These are phyloP conservation scores for Phyllotreta striolata DNA, from an alignment of 2,888 invertebrate genomes.

Conservation along the genomic window DNA sequence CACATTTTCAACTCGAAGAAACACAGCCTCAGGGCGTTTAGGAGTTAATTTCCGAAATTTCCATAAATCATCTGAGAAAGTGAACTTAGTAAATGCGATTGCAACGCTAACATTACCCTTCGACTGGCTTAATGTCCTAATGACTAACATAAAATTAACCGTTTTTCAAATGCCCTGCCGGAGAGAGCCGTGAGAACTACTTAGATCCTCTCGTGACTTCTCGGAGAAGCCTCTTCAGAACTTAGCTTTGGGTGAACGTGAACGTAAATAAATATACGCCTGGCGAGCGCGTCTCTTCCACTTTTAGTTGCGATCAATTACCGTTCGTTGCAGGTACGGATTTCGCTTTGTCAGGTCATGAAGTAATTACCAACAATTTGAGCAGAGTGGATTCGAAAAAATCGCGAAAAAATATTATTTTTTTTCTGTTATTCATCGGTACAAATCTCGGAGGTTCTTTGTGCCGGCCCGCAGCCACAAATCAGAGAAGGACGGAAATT, in stretches of 20 bases:
- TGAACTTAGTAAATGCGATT: slow-evolving; percentile 4
- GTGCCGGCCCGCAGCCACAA: not conserved
- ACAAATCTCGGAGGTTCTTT: not conserved
- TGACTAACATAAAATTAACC: slow-evolving; percentile 38
- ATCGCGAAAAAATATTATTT: too few species aligned
- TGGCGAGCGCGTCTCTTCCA: slow-evolving; percentile 32
- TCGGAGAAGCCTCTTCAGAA: slow-evolving; percentile 36
- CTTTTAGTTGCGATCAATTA: slow-evolving; percentile 33
- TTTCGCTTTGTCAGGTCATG: too few species aligned
- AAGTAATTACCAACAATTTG: too few species aligned
- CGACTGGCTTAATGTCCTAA: slow-evolving; percentile 26
- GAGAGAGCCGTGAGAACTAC: slow-evolving; percentile 42
- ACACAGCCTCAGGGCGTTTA: not conserved
- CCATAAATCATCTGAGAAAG: slow-evolving; percentile 14
- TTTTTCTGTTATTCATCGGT: too few species aligned
- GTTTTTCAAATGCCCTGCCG: slow-evolving; percentile 32
- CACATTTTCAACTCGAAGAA: not conserved
- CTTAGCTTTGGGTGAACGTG: slow-evolving; percentile 33
- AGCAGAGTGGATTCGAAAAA: too few species aligned
- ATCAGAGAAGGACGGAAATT: slow-evolving; percentile 18
- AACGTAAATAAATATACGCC: slow-evolving; percentile 39
- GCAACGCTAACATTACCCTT: slow-evolving; percentile 8
- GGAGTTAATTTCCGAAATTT: slow-evolving; percentile 6
- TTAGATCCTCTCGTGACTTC: slow-evolving; percentile 42
- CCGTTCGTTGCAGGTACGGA: slow-evolving; percentile 9